Base-by-base conservation (phyloP, 2,888 invertebrate genomes). In the Trypoxylon attenuatum region DNA sequence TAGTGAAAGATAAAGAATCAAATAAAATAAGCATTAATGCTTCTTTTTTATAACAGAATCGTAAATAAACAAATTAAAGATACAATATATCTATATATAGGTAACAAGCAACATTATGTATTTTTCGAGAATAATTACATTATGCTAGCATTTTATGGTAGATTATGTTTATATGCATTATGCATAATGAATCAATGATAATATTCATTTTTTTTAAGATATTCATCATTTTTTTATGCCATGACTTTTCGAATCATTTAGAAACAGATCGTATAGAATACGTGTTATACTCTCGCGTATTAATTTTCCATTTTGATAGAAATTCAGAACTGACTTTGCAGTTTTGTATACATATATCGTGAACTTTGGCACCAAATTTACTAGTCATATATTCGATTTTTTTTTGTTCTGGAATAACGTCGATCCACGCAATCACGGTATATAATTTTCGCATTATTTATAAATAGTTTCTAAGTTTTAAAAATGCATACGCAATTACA, bases 331-430 rank as follows among this genome's bases (percentile, higher is more conserved):
- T n/a, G 16, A 5, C 15, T 41, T 41, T 15, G 39, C 18, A 29
- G n/a, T 21, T n/a, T 18, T 29, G 15, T 47, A 21, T 39, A 16
- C 13, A 27, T 41, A 43, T 25, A 25, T 39, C 41, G 46, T 2
- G 5, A 55, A 46, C 25, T 60, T 68, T 68, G 59, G 59, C 69
- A 68, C 63, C 15, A 53, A 3, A 55, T 45, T 25, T 41, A 13
- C 57, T 51, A n/a, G 15, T 16, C 58, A 22, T 16, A 3, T 43
- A 38, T 50, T 15, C n/a, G 46, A 61, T 59, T 27, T 33, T 46
- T 27, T 50, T n/a, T n/a, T n/a, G n/a, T n/a, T n/a, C n/a, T n/a
- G n/a, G n/a, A n/a, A n/a, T n/a, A n/a, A n/a, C n/a, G n/a, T n/a
- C n/a, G n/a, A n/a, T n/a, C n/a, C 18, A 49, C 5, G n/a, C 25